Evolutionary conservation across 2,797 vertebrate genomes (phyloP).

Genomic region (Glyptemys insculpta): DNA sequence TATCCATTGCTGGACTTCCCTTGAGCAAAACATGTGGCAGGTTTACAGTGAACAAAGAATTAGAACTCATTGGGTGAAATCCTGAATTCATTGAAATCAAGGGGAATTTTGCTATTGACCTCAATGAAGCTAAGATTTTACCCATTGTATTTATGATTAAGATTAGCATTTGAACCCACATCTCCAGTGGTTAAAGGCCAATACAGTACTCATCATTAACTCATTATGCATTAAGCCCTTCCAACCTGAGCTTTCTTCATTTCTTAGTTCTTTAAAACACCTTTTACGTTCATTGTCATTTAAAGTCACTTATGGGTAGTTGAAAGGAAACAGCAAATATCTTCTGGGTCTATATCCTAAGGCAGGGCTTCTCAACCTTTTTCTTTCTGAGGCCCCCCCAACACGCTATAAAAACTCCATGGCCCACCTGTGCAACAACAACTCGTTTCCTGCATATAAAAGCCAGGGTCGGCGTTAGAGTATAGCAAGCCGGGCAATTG

Average conservation of each 20-base stretch:
- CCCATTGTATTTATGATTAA: background rate
- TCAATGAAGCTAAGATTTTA: background rate
- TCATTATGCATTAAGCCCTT: background rate
- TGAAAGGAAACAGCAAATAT: conserved; percentile 83
- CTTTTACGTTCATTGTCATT: conserved; percentile 28
- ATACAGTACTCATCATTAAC: background rate
- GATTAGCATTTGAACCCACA: background rate
- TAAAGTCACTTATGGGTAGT: conserved; percentile 78
- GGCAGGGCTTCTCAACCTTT: too few relatives aligned
- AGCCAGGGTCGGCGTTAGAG: too few relatives aligned
- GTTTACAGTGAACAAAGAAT: background rate
- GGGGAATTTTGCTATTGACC: background rate
- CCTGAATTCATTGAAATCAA: background rate
- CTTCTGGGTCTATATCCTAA: conserved; percentile 83
- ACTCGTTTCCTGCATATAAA: too few relatives aligned
- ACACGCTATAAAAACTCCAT: too few relatives aligned
- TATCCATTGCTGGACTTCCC: background rate
- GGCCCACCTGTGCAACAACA: too few relatives aligned
- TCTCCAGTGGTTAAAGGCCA: background rate
- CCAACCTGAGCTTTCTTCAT: background rate
- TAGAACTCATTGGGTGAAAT: background rate
- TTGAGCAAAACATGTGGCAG: background rate
- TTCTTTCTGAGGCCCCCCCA: too few relatives aligned
- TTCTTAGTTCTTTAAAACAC: conserved; percentile 33
- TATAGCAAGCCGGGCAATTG: too few relatives aligned